Percentiles rank a stretch among this genome's conserved stretches.
Evolutionary conservation across 1,140 invertebrate genomes (phyloP).

Genomic region (Musca vetustissima): DNA sequence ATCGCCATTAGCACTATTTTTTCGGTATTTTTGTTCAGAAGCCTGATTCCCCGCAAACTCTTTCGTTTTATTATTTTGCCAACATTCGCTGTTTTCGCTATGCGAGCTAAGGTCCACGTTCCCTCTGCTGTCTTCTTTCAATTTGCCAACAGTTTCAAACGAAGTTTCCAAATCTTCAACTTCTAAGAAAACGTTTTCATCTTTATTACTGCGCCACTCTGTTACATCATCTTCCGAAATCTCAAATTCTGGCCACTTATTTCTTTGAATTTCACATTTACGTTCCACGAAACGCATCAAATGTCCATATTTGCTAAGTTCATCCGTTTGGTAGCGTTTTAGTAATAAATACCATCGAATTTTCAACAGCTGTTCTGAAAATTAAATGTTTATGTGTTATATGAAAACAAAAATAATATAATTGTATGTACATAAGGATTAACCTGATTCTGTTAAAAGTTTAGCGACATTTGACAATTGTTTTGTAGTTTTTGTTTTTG

Average conservation of each 20-base stretch:
- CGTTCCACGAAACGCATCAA: background rate
- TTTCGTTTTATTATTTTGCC: constrained; percentile 4
- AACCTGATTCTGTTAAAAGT: too few species aligned
- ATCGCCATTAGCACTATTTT: background rate
- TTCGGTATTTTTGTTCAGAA: background rate
- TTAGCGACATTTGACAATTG: too few species aligned
- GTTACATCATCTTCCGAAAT: constrained; percentile 26
- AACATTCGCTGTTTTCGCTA: background rate
- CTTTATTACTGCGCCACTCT: constrained; percentile 4
- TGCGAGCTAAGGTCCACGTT: background rate
- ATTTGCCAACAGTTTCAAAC: constrained; percentile 7
- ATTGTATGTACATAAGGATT: too few species aligned
- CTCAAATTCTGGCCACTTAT: constrained; percentile 25
- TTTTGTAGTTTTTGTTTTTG: too few species aligned
- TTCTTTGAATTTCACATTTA: constrained; percentile 8
- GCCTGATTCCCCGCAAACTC: background rate
- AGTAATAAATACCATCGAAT: constrained; percentile 26
- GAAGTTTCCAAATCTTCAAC: constrained; percentile 2
- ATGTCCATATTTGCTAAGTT: background rate
- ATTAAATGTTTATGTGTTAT: background rate
- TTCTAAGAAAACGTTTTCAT: constrained; percentile 26
- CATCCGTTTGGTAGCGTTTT: constrained; percentile 17
- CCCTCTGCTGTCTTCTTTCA: background rate
- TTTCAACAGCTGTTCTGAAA: constrained; percentile 14
- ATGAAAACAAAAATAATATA: background rate